Percentiles rank a stretch among this genome's conserved stretches.
Evolutionary conservation across 2,888 invertebrate species (phyloP).

Genomic region (Trichogramma evanescens): DNA sequence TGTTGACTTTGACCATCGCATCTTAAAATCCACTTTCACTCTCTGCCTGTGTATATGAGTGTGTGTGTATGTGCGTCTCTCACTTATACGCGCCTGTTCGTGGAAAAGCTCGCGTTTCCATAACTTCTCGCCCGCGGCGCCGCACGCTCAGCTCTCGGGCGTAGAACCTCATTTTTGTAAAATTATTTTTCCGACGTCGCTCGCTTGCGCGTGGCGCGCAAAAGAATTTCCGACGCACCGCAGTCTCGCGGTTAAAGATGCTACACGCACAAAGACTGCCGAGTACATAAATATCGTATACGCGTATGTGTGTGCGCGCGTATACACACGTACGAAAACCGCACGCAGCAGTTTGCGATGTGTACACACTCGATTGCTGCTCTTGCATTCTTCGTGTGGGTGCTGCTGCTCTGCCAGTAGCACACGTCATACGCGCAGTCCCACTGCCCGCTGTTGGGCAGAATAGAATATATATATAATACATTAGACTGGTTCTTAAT

Average conservation of each 20-base stretch:
- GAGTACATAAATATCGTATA: neutral
- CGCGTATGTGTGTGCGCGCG: slow-evolving; percentile 27
- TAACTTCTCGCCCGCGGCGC: too few species aligned
- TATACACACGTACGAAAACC: slow-evolving; percentile 29
- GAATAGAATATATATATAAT: too few species aligned
- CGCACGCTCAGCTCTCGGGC: neutral
- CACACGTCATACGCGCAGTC: too few species aligned
- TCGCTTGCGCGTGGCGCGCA: neutral
- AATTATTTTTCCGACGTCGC: slow-evolving; percentile 12
- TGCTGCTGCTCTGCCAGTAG: too few species aligned
- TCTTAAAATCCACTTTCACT: neutral
- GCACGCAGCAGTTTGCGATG: too few species aligned
- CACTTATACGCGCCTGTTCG: neutral
- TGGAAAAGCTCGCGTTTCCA: neutral
- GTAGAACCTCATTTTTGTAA: neutral
- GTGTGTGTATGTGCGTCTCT: neutral
- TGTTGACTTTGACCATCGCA: neutral
- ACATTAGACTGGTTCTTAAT: too few species aligned
- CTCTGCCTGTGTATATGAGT: too few species aligned
- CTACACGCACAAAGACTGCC: neutral
- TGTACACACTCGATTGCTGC: too few species aligned
- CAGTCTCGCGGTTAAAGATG: too few species aligned
- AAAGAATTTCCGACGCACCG: neutral
- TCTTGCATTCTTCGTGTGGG: too few species aligned
- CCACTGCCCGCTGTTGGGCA: too few species aligned